Evolutionary conservation across 2,113 vertebrate species (phyloP).

Genomic region (Rhombomys opimus): DNA sequence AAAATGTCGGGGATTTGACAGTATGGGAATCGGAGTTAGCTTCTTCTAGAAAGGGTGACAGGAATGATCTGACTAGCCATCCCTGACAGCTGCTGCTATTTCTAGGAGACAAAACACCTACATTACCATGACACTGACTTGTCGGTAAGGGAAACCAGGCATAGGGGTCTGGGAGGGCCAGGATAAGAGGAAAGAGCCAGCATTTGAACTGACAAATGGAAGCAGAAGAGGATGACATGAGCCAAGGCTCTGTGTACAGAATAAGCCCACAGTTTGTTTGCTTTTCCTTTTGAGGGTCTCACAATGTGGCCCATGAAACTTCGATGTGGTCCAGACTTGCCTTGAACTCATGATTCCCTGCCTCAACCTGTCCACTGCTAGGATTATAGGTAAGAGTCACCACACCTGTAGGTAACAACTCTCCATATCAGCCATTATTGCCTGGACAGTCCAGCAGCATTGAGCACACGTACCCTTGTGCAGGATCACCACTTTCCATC

Average conservation of each 20-base stretch:
- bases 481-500: too few species aligned
- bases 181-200: background rate
- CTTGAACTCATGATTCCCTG: background rate
- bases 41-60: background rate
- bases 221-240: background rate
- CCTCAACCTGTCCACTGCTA: background rate
- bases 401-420: background rate
- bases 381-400: background rate
- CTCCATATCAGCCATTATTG: background rate
- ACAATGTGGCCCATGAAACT: background rate
- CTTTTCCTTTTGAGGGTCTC: background rate
- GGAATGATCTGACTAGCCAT: background rate
- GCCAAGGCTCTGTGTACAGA: background rate
- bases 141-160: background rate
- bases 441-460: background rate
- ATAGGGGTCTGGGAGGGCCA: background rate
- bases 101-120: background rate
- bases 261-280: background rate
- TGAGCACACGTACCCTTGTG: background rate
- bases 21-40: background rate
- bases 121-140: background rate
- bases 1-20: background rate
- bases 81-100: background rate
- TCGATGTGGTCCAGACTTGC: background rate
- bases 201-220: background rate